A percentile compares a stretch with the other conserved stretches of the same genome.
Conservation (phyloP, 2,888 invertebrate genomes). For the Hirudinaria manillensis region DNA sequence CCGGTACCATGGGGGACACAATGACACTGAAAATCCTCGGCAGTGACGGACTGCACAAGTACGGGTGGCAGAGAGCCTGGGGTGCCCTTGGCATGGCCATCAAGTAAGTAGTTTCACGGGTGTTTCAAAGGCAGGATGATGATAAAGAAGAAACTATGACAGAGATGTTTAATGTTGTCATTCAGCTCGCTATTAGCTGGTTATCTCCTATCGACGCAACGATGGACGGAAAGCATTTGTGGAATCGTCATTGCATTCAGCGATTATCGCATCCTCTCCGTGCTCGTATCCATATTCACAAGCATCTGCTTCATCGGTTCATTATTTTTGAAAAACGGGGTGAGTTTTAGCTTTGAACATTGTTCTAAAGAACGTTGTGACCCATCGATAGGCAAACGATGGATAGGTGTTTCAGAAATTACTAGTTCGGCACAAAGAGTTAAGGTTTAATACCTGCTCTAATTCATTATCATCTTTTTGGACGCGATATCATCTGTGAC, state of each 20-base stretch:
- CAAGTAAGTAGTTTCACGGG: constrained; percentile 27
- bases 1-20: constrained; percentile 36
- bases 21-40: constrained; percentile 35
- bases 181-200: constrained; percentile 34
- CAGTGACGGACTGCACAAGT: constrained; percentile 24
- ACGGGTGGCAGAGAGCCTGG: constrained; percentile 38
- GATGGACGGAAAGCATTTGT: constrained; percentile 30
- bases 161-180: background rate
- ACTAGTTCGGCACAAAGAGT: too few relatives aligned
- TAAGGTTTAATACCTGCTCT: too few relatives aligned
- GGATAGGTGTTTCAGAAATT: too few relatives aligned
- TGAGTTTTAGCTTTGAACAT: background rate
- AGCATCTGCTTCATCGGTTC: constrained; percentile 29
- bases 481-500: too few relatives aligned
- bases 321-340: constrained; percentile 30
- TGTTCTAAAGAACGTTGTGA: too few relatives aligned
- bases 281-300: constrained; percentile 35
- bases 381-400: too few relatives aligned
- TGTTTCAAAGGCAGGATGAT: background rate
- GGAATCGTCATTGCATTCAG: constrained; percentile 34
- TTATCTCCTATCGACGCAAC: constrained; percentile 24
- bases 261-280: constrained; percentile 34
- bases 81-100: constrained; percentile 36
- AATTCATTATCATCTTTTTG: too few relatives aligned
- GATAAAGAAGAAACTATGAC: background rate